These are phyloP conservation scores for Anarhynchus alexandrinus DNA, from an alignment of 2,113 vertebrate species.

Conservation along the genomic window DNA sequence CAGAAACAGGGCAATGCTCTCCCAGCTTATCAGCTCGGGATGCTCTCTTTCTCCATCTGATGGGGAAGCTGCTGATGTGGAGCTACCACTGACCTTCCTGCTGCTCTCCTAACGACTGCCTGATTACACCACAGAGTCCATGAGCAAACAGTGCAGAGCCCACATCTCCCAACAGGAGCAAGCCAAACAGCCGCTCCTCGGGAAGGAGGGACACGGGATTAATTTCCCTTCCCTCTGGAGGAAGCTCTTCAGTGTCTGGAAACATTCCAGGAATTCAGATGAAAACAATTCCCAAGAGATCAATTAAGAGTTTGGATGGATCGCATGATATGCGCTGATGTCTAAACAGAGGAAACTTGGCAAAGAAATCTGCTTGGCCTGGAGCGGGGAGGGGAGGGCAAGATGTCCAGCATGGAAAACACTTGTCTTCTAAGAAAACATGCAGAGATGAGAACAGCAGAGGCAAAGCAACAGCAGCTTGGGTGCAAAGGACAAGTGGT, in stretches of 20 bases:
- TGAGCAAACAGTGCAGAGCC: not conserved
- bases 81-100: not conserved
- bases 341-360: not conserved
- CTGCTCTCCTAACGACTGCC: not conserved
- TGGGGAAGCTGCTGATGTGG: not conserved
- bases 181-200: not conserved
- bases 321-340: not conserved
- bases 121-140: not conserved
- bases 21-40: not conserved
- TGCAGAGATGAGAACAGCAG: not conserved
- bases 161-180: not conserved
- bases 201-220: not conserved
- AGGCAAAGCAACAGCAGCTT: not conserved
- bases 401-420: not conserved
- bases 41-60: not conserved
- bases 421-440: not conserved
- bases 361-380: not conserved
- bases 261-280: conserved; percentile 17
- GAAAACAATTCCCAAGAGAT: not conserved
- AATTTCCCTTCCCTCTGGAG: not conserved
- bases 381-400: not conserved
- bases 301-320: not conserved
- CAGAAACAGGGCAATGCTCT: not conserved
- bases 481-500: not conserved
- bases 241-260: not conserved